Percentiles rank a stretch among this genome's conserved stretches.
These are phyloP conservation scores for Sminthurides bifidus DNA, from an alignment of 1,140 invertebrate species.

Conservation along the genomic window DNA sequence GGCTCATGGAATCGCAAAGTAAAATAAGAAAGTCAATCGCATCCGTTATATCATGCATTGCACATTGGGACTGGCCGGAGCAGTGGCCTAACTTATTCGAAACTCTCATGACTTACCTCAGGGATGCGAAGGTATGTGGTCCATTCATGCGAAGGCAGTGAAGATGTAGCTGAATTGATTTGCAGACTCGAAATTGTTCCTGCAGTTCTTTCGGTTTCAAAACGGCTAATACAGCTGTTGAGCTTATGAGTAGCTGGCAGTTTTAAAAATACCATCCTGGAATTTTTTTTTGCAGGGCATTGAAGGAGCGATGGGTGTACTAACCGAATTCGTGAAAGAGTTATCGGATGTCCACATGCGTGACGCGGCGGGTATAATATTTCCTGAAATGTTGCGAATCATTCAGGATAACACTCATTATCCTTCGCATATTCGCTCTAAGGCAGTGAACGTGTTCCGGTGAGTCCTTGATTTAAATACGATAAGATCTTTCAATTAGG, in stretches of 20 bases:
- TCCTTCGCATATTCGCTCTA: slow-evolving; percentile 46
- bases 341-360: slow-evolving; percentile 56
- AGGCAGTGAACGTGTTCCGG: slow-evolving; percentile 54
- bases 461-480: slow-evolving; percentile 6
- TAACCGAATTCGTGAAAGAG: slow-evolving; percentile 60
- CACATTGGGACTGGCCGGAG: slow-evolving; percentile 67
- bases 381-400: slow-evolving; percentile 64
- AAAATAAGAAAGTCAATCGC: slow-evolving; percentile 59
- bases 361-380: slow-evolving; percentile 57
- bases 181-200: neutral
- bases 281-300: slow-evolving; percentile 40
- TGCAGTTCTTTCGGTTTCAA: neutral
- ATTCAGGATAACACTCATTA: slow-evolving; percentile 53
- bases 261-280: neutral
- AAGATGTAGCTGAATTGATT: too few species aligned
- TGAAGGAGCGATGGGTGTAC: slow-evolving; percentile 64
- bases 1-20: slow-evolving; percentile 55
- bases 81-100: slow-evolving; percentile 62
- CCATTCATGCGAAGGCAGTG: too few species aligned
- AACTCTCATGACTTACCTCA: slow-evolving; percentile 49
- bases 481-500: neutral
- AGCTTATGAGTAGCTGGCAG: too few species aligned
- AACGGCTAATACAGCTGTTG: too few species aligned
- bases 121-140: slow-evolving; percentile 15
- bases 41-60: slow-evolving; percentile 53